Percentiles rank a stretch among this genome's conserved stretches.
These are phyloP conservation scores for Apamea sordens DNA, from an alignment of 2,888 invertebrate species.

Conservation along the genomic window DNA sequence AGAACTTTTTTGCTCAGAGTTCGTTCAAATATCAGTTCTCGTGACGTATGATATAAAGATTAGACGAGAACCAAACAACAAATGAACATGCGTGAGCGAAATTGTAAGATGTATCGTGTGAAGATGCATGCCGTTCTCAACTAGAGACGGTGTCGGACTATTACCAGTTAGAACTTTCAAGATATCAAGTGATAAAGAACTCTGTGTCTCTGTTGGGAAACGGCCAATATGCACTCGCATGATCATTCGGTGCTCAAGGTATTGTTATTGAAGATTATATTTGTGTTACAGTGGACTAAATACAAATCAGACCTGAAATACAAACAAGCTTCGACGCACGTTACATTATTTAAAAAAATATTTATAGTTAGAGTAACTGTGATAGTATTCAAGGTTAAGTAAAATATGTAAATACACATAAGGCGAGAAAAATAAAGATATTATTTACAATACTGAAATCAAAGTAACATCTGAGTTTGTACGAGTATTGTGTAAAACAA, in stretches of 20 bases:
- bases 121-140: constrained; percentile 54
- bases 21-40: constrained; percentile 76
- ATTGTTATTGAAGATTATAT: constrained; percentile 72
- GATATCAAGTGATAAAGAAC: constrained; percentile 36
- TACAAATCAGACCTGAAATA: constrained; percentile 78
- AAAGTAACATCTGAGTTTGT: constrained; percentile 67
- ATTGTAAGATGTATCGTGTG: constrained; percentile 66
- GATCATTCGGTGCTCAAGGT: constrained; percentile 84
- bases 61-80: constrained; percentile 82
- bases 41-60: constrained; percentile 79
- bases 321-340: constrained; percentile 78
- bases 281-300: constrained; percentile 78
- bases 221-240: constrained; percentile 82
- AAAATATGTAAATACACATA: constrained; percentile 69
- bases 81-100: constrained; percentile 86
- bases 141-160: constrained; percentile 52
- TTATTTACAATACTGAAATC: constrained; percentile 73
- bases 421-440: constrained; percentile 73
- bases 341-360: constrained; percentile 65
- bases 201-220: constrained; percentile 64
- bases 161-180: constrained; percentile 36
- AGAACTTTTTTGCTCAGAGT: constrained; percentile 76
- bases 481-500: constrained; percentile 64
- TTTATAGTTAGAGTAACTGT: constrained; percentile 67
- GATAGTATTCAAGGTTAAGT: constrained; percentile 67